Evolutionary conservation across 2,797 vertebrate species (phyloP).

Genomic region (Siniperca obscura): DNA sequence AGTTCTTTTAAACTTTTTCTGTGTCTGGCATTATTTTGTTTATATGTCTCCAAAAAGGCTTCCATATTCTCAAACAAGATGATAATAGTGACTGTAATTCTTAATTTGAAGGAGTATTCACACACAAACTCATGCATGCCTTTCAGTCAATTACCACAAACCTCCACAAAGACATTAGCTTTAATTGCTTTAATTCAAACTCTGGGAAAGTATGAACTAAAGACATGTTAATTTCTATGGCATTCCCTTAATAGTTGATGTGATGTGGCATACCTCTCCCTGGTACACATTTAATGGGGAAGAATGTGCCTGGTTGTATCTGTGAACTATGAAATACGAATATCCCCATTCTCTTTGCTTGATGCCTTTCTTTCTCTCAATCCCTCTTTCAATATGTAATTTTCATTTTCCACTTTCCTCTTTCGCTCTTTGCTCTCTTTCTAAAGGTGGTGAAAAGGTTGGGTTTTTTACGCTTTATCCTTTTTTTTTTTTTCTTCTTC

Average conservation of each 20-base stretch:
- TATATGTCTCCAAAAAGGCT: not conserved
- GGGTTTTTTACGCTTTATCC: not conserved
- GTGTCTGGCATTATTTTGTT: constrained; percentile 5
- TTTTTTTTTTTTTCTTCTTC: not conserved
- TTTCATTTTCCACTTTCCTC: not conserved
- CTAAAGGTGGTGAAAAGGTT: constrained; percentile 1
- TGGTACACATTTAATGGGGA: constrained; percentile 33
- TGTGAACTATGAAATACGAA: constrained; percentile 32
- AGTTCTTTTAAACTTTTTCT: constrained; percentile 14
- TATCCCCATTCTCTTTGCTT: not conserved
- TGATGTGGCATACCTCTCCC: constrained; percentile 40
- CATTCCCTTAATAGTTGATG: constrained; percentile 51
- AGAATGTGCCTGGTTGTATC: constrained; percentile 10
- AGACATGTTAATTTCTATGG: constrained; percentile 64
- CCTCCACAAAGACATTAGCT: constrained; percentile 58
- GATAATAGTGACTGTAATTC: constrained; percentile 12
- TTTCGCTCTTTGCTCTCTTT: not conserved
- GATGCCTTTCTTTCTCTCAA: not conserved
- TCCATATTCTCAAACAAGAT: constrained; percentile 22
- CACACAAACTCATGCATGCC: constrained; percentile 27
- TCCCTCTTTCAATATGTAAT: not conserved
- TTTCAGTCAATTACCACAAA: constrained; percentile 56
- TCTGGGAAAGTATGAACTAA: constrained; percentile 56
- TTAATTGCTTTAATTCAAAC: constrained; percentile 55
- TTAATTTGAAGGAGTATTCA: constrained; percentile 48